Percentiles rank a stretch among this genome's conserved stretches.
Evolutionary conservation across 2,888 invertebrate species (phyloP).

Genomic region (Eilema caniola): DNA sequence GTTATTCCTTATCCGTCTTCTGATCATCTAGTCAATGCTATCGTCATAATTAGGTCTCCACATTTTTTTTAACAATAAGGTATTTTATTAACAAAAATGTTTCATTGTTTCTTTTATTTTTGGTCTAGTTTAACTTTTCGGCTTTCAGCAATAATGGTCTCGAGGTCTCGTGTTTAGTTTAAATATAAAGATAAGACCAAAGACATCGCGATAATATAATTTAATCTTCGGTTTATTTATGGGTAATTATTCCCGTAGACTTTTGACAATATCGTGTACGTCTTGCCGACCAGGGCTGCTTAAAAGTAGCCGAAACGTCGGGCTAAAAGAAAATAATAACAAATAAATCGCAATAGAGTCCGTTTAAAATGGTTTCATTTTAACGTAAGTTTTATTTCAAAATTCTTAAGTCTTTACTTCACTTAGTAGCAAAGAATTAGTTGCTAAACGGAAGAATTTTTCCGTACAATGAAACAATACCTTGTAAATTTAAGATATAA

Average conservation of each 20-base stretch:
- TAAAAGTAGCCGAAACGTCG: no score
- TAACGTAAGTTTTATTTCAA: constrained; percentile 5
- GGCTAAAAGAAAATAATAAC: no score
- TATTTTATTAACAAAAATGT: background rate
- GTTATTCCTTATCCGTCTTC: background rate
- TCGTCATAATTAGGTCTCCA: background rate
- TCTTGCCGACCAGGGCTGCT: no score
- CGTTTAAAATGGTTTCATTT: no score
- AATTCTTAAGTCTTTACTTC: constrained; percentile 16
- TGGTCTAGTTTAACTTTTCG: background rate
- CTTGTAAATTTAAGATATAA: constrained; percentile 21
- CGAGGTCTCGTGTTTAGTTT: no score
- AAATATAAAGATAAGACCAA: no score
- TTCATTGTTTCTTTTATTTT: background rate
- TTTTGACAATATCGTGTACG: background rate
- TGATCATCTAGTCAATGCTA: background rate
- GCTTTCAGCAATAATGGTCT: background rate
- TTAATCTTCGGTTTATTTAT: background rate
- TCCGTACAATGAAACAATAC: constrained; percentile 21
- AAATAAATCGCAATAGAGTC: no score
- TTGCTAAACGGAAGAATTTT: constrained; percentile 19
- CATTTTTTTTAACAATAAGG: background rate
- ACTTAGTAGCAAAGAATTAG: constrained; percentile 9
- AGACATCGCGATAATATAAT: background rate
- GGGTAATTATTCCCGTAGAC: background rate